Conservation (phyloP, 2,113 vertebrate genomes). For the Tyrannus savana region DNA sequence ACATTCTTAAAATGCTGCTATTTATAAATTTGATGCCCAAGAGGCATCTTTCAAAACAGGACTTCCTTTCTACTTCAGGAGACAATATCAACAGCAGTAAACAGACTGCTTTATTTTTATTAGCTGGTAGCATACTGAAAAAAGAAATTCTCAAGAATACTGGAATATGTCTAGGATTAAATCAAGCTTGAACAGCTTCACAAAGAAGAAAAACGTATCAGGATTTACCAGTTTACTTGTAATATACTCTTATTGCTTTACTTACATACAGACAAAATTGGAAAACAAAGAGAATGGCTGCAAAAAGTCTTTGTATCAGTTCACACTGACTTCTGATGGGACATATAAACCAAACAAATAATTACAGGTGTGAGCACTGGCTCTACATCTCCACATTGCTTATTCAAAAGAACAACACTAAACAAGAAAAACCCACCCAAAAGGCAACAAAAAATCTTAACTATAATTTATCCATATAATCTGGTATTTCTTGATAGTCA, state of each 20-base stretch:
- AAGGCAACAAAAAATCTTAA: neutral
- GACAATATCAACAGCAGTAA: neutral
- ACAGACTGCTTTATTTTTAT: neutral
- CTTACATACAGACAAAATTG: neutral
- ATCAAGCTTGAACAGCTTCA: neutral
- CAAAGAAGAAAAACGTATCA: neutral
- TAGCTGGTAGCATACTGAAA: neutral
- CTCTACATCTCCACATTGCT: neutral
- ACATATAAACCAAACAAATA: neutral
- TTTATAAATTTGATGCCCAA: neutral
- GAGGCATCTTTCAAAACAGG: neutral
- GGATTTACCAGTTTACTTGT: neutral
- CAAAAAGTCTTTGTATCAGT: neutral
- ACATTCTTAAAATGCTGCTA: neutral
- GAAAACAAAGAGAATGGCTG: neutral
- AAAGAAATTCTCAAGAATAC: neutral
- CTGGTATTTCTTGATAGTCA: neutral
- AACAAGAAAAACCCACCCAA: neutral
- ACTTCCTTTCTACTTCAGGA: neutral
- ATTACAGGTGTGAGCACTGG: neutral
- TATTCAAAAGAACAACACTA: neutral
- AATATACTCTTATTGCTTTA: neutral
- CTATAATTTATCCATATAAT: neutral
- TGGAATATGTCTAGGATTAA: neutral
- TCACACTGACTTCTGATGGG: neutral